A percentile compares a stretch with the other conserved stretches of the same genome.
Conservation (phyloP, 2,113 vertebrate species). For the Menura novaehollandiae region DNA sequence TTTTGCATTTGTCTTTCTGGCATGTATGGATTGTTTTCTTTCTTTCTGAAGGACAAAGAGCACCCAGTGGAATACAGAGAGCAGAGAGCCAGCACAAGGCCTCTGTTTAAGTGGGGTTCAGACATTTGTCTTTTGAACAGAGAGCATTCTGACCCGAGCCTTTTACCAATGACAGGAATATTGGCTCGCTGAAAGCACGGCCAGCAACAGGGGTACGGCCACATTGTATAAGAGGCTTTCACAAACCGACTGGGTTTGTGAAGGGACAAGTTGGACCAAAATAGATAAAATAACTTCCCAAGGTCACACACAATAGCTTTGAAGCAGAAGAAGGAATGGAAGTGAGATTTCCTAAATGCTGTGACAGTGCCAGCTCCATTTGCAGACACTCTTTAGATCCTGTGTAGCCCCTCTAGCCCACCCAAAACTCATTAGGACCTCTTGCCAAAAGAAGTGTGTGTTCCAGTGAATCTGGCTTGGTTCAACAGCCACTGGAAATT, state of each 20-base stretch:
- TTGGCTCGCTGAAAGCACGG: background rate
- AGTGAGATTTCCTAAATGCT: background rate
- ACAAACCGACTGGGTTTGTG: background rate
- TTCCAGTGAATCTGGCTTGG: background rate
- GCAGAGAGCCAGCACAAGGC: background rate
- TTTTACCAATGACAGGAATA: background rate
- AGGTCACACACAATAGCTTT: background rate
- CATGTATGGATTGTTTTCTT: conserved; percentile 5
- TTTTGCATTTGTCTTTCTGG: conserved; percentile 35
- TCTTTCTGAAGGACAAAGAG: background rate
- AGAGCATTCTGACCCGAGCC: background rate
- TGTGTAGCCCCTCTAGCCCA: background rate
- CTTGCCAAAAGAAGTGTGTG: background rate
- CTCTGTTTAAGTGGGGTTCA: background rate
- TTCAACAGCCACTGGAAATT: background rate
- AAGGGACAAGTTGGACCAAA: background rate
- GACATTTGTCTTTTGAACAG: background rate
- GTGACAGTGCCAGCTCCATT: background rate
- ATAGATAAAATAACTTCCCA: background rate
- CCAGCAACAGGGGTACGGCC: background rate
- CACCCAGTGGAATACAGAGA: background rate
- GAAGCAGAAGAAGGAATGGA: background rate
- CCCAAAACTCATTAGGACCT: background rate
- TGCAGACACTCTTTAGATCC: background rate
- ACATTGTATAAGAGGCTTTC: background rate